Conservation (phyloP, 2,888 invertebrate genomes). For the Lasiommata megera region DNA sequence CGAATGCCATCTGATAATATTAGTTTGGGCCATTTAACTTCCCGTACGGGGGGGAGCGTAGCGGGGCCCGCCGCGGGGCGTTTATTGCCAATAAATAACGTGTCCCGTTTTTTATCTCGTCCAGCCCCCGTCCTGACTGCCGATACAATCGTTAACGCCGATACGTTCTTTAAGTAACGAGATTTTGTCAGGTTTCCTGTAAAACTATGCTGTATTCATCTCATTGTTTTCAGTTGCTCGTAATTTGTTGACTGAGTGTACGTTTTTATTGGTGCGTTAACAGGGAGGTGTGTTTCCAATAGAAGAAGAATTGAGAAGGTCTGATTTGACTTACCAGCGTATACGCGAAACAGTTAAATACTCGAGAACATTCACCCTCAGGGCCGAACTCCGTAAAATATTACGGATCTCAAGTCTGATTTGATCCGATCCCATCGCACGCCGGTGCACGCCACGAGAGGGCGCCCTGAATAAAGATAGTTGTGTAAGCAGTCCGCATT, state of each 20-base stretch:
- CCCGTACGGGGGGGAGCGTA: neutral
- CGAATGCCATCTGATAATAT: constrained; percentile 10
- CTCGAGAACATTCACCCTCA: too few species aligned
- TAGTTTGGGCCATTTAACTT: constrained; percentile 11
- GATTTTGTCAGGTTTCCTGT: constrained; percentile 8
- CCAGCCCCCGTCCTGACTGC: constrained; percentile 1
- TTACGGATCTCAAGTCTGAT: too few species aligned
- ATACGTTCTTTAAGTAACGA: constrained; percentile 17
- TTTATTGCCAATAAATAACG: constrained; percentile 32
- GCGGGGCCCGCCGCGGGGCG: constrained; percentile 16
- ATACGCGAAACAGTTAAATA: too few species aligned
- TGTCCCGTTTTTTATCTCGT: constrained; percentile 25
- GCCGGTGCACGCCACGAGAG: neutral
- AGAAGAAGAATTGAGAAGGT: too few species aligned
- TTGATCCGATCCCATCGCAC: too few species aligned
- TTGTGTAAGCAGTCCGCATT: neutral
- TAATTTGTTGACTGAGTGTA: neutral
- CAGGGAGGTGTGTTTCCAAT: too few species aligned
- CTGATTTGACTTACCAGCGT: too few species aligned
- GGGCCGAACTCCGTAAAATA: too few species aligned
- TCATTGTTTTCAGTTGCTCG: neutral
- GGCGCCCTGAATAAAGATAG: neutral
- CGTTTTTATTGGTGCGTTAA: too few species aligned
- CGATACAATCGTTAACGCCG: constrained; percentile 12
- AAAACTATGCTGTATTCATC: neutral